Conservation (phyloP, 2,888 invertebrate species). For the Yponomeuta plumbellus region DNA sequence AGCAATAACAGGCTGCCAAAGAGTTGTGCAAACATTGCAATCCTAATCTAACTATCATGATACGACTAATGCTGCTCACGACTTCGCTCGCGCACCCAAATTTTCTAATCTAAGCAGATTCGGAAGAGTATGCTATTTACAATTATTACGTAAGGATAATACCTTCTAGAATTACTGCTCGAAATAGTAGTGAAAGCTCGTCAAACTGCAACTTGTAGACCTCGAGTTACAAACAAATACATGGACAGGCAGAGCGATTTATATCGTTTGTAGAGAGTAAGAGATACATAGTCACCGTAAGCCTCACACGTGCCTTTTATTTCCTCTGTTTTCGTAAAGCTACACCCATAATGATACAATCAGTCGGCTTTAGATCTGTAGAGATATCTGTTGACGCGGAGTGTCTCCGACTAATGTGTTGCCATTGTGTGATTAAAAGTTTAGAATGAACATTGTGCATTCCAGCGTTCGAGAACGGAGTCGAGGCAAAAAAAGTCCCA, state of each 20-base stretch:
- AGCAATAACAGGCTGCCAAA: constrained; percentile 42
- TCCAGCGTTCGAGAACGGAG: constrained; percentile 74
- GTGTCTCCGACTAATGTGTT: not conserved
- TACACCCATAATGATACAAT: not conserved
- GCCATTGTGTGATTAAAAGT: not conserved
- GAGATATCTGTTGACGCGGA: not conserved
- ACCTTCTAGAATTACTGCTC: no score
- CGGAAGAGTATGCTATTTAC: no score
- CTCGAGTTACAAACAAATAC: no score
- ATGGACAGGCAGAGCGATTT: no score
- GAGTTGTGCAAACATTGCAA: constrained; percentile 50
- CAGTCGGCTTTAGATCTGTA: not conserved
- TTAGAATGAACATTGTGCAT: constrained; percentile 42
- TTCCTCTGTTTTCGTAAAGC: not conserved
- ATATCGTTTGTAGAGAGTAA: no score
- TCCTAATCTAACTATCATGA: constrained; percentile 47
- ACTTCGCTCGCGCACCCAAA: not conserved
- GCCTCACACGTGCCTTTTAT: not conserved
- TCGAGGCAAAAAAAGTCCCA: constrained; percentile 69
- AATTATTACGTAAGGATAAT: no score
- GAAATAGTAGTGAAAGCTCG: no score
- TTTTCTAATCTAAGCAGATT: no score
- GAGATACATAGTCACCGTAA: not conserved
- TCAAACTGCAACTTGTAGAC: no score
- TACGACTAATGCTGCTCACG: constrained; percentile 32